A percentile compares a stretch with the other conserved stretches of the same genome.
Conservation (phyloP, 2,888 invertebrate species). For the Dicyrtomina minuta region DNA sequence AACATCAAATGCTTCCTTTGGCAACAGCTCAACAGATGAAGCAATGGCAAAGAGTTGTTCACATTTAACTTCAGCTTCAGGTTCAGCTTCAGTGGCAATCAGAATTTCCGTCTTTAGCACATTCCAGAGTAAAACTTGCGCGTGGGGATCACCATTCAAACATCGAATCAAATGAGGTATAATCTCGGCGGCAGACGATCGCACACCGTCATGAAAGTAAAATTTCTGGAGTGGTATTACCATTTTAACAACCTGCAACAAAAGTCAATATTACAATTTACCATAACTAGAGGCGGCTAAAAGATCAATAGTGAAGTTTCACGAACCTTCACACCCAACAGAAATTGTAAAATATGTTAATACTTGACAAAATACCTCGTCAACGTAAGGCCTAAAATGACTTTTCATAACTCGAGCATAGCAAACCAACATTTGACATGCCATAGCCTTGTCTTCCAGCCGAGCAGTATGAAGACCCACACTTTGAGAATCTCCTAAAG, state of each 20-base stretch:
- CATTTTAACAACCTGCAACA: conserved; percentile 67
- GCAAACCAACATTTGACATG: conserved; percentile 94
- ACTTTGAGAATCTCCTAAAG: conserved; percentile 89
- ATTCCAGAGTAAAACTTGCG: conserved; percentile 68
- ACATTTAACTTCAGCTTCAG: conserved; percentile 81
- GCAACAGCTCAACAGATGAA: conserved; percentile 58
- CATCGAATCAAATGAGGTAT: conserved; percentile 85
- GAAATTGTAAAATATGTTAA: neutral
- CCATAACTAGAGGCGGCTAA: too few species aligned
- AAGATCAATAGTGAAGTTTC: neutral
- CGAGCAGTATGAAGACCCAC: conserved; percentile 92
- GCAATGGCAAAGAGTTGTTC: conserved; percentile 65
- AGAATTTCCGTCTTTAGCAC: conserved; percentile 83
- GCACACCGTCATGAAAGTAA: conserved; percentile 90
- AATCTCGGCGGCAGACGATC: conserved; percentile 87
- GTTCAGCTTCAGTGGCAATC: conserved; percentile 85
- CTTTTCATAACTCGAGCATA: conserved; percentile 91
- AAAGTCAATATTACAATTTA: conserved; percentile 26
- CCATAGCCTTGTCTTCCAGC: conserved; percentile 92
- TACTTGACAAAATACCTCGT: conserved; percentile 59
- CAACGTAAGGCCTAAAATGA: conserved; percentile 73
- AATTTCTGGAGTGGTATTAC: conserved; percentile 90
- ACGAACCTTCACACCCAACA: neutral
- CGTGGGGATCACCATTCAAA: conserved; percentile 50
- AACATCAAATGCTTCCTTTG: conserved; percentile 55